A percentile compares a stretch with the other conserved stretches of the same genome.
Evolutionary conservation across 2,797 vertebrate species (phyloP).

Genomic region (Anomalospiza imberbis): DNA sequence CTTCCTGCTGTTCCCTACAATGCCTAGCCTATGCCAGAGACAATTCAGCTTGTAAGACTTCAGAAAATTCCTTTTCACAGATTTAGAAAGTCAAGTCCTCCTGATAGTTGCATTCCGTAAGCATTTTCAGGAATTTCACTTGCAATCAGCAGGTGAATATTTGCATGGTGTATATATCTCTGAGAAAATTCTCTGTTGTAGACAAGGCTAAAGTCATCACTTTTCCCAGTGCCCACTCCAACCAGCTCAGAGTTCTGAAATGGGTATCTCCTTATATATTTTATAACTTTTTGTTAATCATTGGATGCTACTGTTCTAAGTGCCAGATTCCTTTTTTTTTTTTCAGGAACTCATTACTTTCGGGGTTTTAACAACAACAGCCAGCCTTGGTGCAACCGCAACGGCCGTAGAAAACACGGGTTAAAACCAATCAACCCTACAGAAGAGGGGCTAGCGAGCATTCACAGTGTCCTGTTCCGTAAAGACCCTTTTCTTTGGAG

Average conservation of each 20-base stretch:
- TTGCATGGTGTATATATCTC: not conserved
- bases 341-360: conserved; percentile 91
- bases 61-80: not conserved
- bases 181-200: not conserved
- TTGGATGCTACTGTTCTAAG: not conserved
- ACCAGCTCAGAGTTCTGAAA: not conserved
- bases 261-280: not conserved
- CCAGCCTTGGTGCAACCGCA: conserved; percentile 87
- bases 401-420: conserved; percentile 79
- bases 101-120: not conserved
- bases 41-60: not conserved
- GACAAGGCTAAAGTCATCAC: not conserved
- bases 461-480: conserved; percentile 91
- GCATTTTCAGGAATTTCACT: not conserved
- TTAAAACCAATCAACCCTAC: conserved; percentile 91
- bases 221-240: not conserved
- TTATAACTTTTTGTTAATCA: not conserved
- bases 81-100: not conserved
- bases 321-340: not conserved
- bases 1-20: not conserved
- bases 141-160: not conserved
- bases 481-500: conserved; percentile 92
- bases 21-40: not conserved
- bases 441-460: conserved; percentile 92
- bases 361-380: conserved; percentile 90